A percentile compares a stretch with the other conserved stretches of the same genome.
Evolutionary conservation across 1,140 invertebrate species (phyloP).

Genomic region (Cheumatopsyche charites): DNA sequence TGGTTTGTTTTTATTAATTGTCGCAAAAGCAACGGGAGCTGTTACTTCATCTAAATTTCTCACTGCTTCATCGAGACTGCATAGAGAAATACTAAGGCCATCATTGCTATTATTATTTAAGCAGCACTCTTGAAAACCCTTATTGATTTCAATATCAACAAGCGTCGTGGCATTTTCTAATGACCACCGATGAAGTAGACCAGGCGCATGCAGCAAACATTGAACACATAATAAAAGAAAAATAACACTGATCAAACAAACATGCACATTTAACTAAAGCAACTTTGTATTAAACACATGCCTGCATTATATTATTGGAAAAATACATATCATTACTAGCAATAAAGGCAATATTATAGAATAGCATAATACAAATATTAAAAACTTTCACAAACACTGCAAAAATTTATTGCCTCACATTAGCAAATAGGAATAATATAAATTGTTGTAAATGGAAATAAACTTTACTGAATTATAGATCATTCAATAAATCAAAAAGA

Average conservation of each 20-base stretch:
- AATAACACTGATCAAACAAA: slow-evolving; percentile 15
- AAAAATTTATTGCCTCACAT: too few species aligned
- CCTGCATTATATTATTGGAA: neutral
- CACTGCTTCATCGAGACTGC: slow-evolving; percentile 59
- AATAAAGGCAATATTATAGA: too few species aligned
- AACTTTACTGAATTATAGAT: neutral
- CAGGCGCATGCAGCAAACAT: slow-evolving; percentile 34
- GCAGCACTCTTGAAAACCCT: slow-evolving; percentile 25
- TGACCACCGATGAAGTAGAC: slow-evolving; percentile 16
- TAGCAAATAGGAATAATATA: too few species aligned
- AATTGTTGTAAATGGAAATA: too few species aligned
- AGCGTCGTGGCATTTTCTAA: slow-evolving; percentile 25
- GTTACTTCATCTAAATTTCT: slow-evolving; percentile 56
- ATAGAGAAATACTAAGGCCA: slow-evolving; percentile 52
- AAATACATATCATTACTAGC: neutral
- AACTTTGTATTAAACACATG: too few species aligned
- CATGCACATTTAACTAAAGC: slow-evolving; percentile 20
- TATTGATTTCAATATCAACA: slow-evolving; percentile 26
- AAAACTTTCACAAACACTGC: too few species aligned
- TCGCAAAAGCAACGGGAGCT: slow-evolving; percentile 53
- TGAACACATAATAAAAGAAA: slow-evolving; percentile 27
- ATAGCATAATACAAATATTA: too few species aligned
- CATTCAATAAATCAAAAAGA: neutral
- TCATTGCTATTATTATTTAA: slow-evolving; percentile 25
- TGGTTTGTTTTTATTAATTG: slow-evolving; percentile 57